Percentiles rank a stretch among this genome's conserved stretches.
phyloP scores from a whole-genome alignment of 1,140 invertebrate species.

The Meteorus sp. region DNA sequence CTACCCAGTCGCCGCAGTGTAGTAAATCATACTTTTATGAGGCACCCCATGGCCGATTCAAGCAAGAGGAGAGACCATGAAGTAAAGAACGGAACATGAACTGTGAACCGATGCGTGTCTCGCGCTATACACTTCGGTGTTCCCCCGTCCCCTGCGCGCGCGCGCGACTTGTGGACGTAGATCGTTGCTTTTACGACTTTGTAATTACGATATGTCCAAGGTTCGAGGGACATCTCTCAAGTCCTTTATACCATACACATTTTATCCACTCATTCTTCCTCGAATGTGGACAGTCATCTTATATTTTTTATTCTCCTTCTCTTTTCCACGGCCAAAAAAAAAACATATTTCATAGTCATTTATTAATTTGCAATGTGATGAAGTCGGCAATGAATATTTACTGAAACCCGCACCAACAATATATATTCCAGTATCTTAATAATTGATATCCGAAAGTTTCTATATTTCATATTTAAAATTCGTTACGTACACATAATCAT shows the following conservation, averaged over 20 bases:
- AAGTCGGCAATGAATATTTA: no score
- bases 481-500: no score
- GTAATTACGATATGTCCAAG: constrained; percentile 35
- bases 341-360: no score
- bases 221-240: not conserved
- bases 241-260: not conserved
- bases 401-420: no score
- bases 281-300: no score
- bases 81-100: constrained; percentile 38
- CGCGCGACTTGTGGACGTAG: constrained; percentile 23
- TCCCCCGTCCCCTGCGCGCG: not conserved
- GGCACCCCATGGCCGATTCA: constrained; percentile 42
- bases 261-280: not conserved
- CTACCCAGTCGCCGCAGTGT: constrained; percentile 29
- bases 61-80: constrained; percentile 29
- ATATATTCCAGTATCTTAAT: no score
- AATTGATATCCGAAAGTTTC: no score
- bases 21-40: constrained; percentile 53
- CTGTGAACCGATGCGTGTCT: constrained; percentile 33
- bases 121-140: constrained; percentile 5
- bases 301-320: no score
- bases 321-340: no score
- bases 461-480: no score
- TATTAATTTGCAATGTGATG: no score
- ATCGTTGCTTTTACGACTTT: constrained; percentile 42